A percentile compares a stretch with the other conserved stretches of the same genome.
Evolutionary conservation across 2,113 vertebrate genomes (phyloP).

Genomic region (Etia nguti): DNA sequence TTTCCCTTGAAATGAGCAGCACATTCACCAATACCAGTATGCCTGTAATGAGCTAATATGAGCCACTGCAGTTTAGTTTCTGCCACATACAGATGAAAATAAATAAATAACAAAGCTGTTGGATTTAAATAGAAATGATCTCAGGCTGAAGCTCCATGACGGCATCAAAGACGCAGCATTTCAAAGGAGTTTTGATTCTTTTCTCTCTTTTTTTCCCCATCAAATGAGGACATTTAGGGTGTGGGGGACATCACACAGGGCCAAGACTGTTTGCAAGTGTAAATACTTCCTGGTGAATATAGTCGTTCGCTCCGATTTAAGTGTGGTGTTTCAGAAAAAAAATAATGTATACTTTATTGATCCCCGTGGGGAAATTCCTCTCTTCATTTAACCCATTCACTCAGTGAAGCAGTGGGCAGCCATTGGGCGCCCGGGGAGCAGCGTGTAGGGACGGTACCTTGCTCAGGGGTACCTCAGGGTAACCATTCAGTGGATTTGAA

Average conservation of each 20-base stretch:
- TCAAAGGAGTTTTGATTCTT: background rate
- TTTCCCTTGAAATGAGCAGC: rapidly evolving
- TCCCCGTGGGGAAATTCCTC: too few species aligned
- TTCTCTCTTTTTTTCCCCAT: background rate
- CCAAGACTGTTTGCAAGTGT: background rate
- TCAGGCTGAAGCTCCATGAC: background rate
- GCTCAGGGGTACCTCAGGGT: too few species aligned
- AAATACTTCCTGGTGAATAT: background rate
- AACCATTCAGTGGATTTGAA: too few species aligned
- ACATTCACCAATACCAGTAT: background rate
- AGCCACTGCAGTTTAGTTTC: background rate
- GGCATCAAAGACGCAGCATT: background rate
- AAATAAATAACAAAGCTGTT: background rate
- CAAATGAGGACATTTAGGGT: background rate
- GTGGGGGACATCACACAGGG: background rate
- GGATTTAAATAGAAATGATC: background rate
- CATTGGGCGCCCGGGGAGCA: too few species aligned
- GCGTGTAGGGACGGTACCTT: too few species aligned
- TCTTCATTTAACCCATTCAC: too few species aligned
- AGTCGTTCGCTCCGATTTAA: background rate
- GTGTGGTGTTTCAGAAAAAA: background rate
- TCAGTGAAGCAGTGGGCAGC: too few species aligned
- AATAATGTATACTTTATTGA: too few species aligned
- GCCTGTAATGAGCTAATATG: background rate
- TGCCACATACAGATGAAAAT: background rate